phyloP scores from a whole-genome alignment of 2,888 invertebrate species.

The Xestoiulus laeticollis region DNA sequence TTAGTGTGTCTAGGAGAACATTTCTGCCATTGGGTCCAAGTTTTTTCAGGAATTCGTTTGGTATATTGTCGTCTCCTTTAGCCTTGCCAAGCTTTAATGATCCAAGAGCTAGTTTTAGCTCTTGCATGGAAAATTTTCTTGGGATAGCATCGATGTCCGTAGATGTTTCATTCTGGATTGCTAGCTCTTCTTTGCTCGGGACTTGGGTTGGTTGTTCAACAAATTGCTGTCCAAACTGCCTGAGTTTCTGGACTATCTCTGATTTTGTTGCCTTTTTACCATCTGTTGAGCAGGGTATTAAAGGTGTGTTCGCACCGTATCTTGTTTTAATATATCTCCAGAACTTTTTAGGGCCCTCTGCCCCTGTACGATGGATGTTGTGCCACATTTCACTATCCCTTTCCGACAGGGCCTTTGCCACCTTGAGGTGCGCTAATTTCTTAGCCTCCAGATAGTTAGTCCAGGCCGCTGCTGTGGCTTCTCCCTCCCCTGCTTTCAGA shows the following conservation, averaged over 20 bases:
- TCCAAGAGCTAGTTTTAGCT: background rate
- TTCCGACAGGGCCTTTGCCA: background rate
- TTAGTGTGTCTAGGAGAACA: background rate
- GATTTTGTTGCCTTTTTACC: too few species aligned
- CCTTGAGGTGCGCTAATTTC: background rate
- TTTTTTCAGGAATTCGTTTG: background rate
- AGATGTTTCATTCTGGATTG: too few species aligned
- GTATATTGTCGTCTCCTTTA: background rate
- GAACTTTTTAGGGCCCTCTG: background rate
- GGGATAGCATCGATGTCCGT: too few species aligned
- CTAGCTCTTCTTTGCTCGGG: too few species aligned
- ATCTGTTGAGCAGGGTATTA: too few species aligned
- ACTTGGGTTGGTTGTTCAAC: too few species aligned
- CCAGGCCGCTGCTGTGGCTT: background rate
- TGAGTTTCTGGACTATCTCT: too few species aligned
- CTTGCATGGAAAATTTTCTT: background rate
- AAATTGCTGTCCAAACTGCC: too few species aligned
- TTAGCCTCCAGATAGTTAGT: background rate
- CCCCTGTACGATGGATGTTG: background rate
- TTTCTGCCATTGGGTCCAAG: background rate
- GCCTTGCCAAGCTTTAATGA: background rate
- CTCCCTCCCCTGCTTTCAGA: background rate
- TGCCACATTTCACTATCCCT: background rate
- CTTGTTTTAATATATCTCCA: background rate
- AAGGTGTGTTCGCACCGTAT: too few species aligned